Evolutionary conservation across 2,113 vertebrate genomes (phyloP), one percentile per base, ranked within the genome.

Genomic region (Syngnathus scovelli): DNA sequence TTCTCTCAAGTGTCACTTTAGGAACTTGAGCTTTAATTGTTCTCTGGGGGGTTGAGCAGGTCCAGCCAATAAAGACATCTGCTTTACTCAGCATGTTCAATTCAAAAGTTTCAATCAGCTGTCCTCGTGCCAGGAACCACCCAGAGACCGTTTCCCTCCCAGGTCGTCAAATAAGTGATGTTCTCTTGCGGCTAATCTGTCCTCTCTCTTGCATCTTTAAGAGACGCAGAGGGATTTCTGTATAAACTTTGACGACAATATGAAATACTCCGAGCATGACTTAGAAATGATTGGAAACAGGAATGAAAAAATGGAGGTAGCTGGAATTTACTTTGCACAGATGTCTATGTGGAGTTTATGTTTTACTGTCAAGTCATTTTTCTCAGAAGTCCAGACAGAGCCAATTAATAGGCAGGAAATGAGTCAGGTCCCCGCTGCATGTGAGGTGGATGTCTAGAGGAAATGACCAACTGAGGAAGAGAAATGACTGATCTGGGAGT

Each of bases 381-480:
- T 66, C 27, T 68, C 19, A n/a, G 36, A 68, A 5, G 27, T 58
- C 52, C 78, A 73, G 77, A 79, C 69, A 80, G 72, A 76, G 62
- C 46, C 74, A 75, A 84, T 87, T 88, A 83, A 27, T 66, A 67
- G 68, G 8, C 68, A 86, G 86, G 84, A 88, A 84, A 87, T 85
- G 77, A 89, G 73, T 87, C 72, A 79, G 62, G 60, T 67, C 61
- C 52, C 39, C 59, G 68, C 37, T 72, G 43, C 33, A 38, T 74
- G 76, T 76, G 72, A 80, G 69, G 71, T 73, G 81, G 77, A 77
- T 67, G 75, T 84, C 71, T 59, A 64, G 61, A 83, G 85, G 86
- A 86, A 88, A 77, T 84, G 81, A 81, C 78, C 71, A 71, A 68
- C 41, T 69, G 67, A 70, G 67, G 59, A 72, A 46, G 64, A 80